These are phyloP conservation scores for Ennomos erosarius DNA, from an alignment of 2,888 invertebrate species.

Conservation along the genomic window DNA sequence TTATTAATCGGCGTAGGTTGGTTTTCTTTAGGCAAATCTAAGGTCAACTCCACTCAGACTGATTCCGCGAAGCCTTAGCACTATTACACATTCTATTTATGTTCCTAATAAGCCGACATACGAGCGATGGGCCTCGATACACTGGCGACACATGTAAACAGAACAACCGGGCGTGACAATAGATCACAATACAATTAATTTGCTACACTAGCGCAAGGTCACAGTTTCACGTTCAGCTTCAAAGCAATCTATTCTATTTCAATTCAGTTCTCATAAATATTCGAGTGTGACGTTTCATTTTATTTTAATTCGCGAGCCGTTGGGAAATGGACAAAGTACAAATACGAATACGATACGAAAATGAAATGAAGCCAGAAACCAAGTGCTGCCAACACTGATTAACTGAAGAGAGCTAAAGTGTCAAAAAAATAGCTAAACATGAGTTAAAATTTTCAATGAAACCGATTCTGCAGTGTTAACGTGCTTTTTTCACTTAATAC, in stretches of 20 bases:
- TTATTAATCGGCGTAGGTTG: slow-evolving; percentile 77
- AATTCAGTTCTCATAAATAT: slow-evolving; percentile 52
- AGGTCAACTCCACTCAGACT: slow-evolving; percentile 69
- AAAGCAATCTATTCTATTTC: slow-evolving; percentile 60
- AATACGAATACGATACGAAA: slow-evolving; percentile 35
- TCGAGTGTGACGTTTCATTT: slow-evolving; percentile 64
- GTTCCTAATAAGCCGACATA: slow-evolving; percentile 55
- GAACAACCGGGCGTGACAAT: slow-evolving; percentile 71
- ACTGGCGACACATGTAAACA: slow-evolving; percentile 70
- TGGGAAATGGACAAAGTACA: slow-evolving; percentile 41
- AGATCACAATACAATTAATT: slow-evolving; percentile 58
- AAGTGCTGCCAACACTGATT: slow-evolving; percentile 43
- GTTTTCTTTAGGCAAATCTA: slow-evolving; percentile 64
- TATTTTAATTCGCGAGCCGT: slow-evolving; percentile 63
- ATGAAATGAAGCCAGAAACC: slow-evolving; percentile 63
- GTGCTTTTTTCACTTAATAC: too few relatives aligned
- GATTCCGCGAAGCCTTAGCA: slow-evolving; percentile 56
- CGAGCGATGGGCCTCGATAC: slow-evolving; percentile 44
- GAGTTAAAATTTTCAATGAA: too few relatives aligned
- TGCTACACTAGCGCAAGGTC: slow-evolving; percentile 61
- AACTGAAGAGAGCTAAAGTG: too few relatives aligned
- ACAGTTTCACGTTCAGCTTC: slow-evolving; percentile 54
- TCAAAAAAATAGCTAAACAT: too few relatives aligned
- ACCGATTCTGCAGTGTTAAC: too few relatives aligned
- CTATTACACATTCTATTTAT: slow-evolving; percentile 56